Evolutionary conservation across 2,888 invertebrate genomes (phyloP), one percentile per base, ranked within the genome.

Genomic region (Oscheius sp.): DNA sequence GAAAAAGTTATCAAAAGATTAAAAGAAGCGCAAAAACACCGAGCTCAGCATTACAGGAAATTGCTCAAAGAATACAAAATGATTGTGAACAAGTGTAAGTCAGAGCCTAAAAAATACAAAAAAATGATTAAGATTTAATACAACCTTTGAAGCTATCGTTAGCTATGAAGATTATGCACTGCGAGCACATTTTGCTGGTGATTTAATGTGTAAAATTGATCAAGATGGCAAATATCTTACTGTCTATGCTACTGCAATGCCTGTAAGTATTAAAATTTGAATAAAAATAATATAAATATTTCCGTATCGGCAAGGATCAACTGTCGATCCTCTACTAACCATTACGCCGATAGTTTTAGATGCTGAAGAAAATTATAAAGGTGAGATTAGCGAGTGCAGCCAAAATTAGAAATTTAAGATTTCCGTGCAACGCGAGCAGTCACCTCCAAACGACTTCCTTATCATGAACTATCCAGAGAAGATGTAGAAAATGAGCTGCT

Each of bases 141-240:
- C 78, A n/a, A 70, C 76, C 56, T 81, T 84, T 68, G 84, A 84
- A 59, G 69, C 77, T 0, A 74, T 84, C 41, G 80, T 82, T 16
- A 73, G 76, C 0, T 23, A 73, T 1, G 73, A 74, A 2, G 79
- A 84, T 63, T 84, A 82, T 29, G 79, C 78, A 2, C 53, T 76
- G 18, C 69, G 76, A 12, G 72, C 80, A 7, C 76, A 80, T 16
- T 76, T 81, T 53, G 69, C 74, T 0, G 76, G 76, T 0, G 79
- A 81, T 46, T 74, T 82, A 45, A 78, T 79, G 25, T 84, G 83
- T 53, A 84, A 84, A 74, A 75, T 82, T 2, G 76, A 80, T 56
- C 43, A 76, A 5, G 80, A 72, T 2, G 70, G 72, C 12, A 21
- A 68, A 29, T 73, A 64, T 56, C 70, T 79, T 16, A 63, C 73